Percentiles rank a stretch among this genome's conserved stretches.
phyloP scores from a whole-genome alignment of 2,888 invertebrate genomes.

The Drosophila prostipennis region DNA sequence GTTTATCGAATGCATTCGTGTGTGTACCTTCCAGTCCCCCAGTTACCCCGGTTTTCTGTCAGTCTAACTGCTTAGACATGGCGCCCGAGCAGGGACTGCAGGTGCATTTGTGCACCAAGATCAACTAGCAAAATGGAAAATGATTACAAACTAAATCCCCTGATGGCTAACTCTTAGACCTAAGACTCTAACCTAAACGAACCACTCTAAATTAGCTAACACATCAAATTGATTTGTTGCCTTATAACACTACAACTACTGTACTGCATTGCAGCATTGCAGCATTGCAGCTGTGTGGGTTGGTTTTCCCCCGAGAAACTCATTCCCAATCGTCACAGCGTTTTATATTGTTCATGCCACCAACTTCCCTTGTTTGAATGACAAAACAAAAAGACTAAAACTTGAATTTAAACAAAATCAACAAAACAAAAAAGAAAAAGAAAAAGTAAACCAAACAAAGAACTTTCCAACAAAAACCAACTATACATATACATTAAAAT shows the following conservation, averaged over 20 bases:
- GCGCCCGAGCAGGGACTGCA: neutral
- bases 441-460: slow-evolving; percentile 20
- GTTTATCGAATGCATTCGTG: slow-evolving; percentile 20
- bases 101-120: slow-evolving; percentile 10
- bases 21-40: slow-evolving; percentile 6
- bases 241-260: slow-evolving; percentile 39
- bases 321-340: slow-evolving; percentile 13
- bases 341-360: slow-evolving; percentile 43
- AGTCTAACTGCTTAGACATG: slow-evolving; percentile 1
- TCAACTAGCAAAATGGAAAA: slow-evolving; percentile 3
- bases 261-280: slow-evolving; percentile 18
- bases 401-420: slow-evolving; percentile 71
- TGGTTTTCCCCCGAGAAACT: slow-evolving; percentile 1
- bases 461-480: slow-evolving; percentile 38
- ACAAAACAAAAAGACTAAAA: slow-evolving; percentile 76
- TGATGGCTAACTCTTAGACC: slow-evolving; percentile 22
- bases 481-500: slow-evolving; percentile 36
- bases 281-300: slow-evolving; percentile 5
- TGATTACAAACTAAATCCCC: slow-evolving; percentile 2
- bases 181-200: slow-evolving; percentile 25
- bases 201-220: slow-evolving; percentile 46
- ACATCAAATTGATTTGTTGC: slow-evolving; percentile 53
- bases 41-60: slow-evolving; percentile 1
- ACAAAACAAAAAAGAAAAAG: slow-evolving; percentile 32
- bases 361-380: slow-evolving; percentile 67